These are phyloP conservation scores for Cyaniris semiargus DNA, from an alignment of 2,888 invertebrate genomes.

Conservation along the genomic window DNA sequence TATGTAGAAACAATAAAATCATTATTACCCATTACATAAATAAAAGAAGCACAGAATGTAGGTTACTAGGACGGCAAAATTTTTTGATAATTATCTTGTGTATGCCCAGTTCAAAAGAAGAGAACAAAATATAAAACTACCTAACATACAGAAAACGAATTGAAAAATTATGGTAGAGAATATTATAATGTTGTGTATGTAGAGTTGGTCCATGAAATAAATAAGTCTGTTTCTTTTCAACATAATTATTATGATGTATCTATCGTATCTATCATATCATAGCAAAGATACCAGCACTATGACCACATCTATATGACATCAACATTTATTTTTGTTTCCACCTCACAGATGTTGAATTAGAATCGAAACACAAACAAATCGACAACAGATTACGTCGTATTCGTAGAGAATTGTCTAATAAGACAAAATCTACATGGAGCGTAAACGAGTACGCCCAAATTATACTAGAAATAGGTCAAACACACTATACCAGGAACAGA, in stretches of 20 bases:
- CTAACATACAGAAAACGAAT: background rate
- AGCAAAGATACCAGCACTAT: background rate
- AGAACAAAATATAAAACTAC: background rate
- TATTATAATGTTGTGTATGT: background rate
- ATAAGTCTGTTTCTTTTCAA: too few species aligned
- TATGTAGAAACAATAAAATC: background rate
- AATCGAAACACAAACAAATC: background rate
- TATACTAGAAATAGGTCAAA: constrained; percentile 69
- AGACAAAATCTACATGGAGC: constrained; percentile 28
- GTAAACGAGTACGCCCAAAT: constrained; percentile 36
- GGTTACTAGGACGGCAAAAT: background rate
- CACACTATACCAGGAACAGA: constrained; percentile 52
- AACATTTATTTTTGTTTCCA: constrained; percentile 23
- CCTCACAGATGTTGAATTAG: background rate
- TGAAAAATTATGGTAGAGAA: background rate
- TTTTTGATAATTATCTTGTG: background rate
- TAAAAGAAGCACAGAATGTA: background rate
- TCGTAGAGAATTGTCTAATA: constrained; percentile 21
- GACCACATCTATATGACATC: constrained; percentile 16
- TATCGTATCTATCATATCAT: too few species aligned
- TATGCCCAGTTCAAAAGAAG: background rate
- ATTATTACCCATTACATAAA: background rate
- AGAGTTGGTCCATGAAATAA: too few species aligned
- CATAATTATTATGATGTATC: background rate
- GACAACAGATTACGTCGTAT: background rate